These are phyloP conservation scores for Brachyptera putata DNA, from an alignment of 2,888 invertebrate species.

Conservation along the genomic window DNA sequence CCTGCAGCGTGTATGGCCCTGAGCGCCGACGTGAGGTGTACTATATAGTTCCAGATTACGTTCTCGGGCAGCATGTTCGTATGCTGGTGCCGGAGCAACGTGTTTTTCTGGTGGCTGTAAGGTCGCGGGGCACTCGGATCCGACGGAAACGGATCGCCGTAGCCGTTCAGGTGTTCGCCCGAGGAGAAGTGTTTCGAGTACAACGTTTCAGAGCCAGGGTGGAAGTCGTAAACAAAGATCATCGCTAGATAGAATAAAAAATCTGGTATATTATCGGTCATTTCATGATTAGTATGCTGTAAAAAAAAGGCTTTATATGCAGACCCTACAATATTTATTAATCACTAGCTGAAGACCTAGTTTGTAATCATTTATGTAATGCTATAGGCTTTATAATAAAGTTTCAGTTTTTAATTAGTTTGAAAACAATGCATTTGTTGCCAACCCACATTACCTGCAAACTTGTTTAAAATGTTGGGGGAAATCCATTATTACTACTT, in stretches of 20 bases:
- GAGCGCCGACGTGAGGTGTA: slow-evolving; percentile 91
- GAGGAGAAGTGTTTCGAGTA: slow-evolving; percentile 77
- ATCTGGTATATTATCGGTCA: too few species aligned
- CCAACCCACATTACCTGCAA: too few species aligned
- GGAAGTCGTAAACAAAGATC: slow-evolving; percentile 94
- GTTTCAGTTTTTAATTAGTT: too few species aligned
- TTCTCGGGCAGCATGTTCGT: slow-evolving; percentile 78
- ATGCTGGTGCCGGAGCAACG: slow-evolving; percentile 70
- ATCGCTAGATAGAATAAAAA: slow-evolving; percentile 61
- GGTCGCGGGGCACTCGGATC: slow-evolving; percentile 77
- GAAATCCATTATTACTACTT: too few species aligned
- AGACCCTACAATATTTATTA: too few species aligned
- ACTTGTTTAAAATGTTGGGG: too few species aligned
- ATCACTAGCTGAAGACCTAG: too few species aligned
- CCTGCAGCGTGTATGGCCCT: slow-evolving; percentile 77
- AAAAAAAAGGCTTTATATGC: too few species aligned
- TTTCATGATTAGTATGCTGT: too few species aligned
- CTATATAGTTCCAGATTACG: slow-evolving; percentile 91
- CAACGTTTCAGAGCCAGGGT: slow-evolving; percentile 85
- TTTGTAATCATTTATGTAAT: too few species aligned
- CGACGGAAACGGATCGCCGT: slow-evolving; percentile 73
- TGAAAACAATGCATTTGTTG: too few species aligned
- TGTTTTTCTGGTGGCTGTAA: slow-evolving; percentile 78
- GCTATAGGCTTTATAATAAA: too few species aligned
- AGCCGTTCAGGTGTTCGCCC: slow-evolving; percentile 56